Evolutionary conservation across 2,797 vertebrate genomes (phyloP).

Genomic region (Trichosurus vulpecula): DNA sequence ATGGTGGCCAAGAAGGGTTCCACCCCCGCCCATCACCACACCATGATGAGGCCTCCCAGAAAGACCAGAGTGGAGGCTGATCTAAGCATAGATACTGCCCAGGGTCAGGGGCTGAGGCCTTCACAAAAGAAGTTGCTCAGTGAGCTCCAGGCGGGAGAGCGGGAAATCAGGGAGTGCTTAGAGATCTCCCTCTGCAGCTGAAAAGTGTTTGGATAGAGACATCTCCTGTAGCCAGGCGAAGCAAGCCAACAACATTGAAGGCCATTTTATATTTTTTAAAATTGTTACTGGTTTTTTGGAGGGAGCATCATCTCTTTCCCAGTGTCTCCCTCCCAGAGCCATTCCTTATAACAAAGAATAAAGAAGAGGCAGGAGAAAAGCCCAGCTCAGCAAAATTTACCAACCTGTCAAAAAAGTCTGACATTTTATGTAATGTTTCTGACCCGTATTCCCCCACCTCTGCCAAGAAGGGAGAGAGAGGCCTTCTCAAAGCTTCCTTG

Average conservation of each 20-base stretch:
- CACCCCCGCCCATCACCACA: too few relatives aligned
- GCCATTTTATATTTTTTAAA: neutral
- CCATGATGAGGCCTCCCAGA: too few relatives aligned
- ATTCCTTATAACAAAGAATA: neutral
- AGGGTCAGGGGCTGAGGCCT: too few relatives aligned
- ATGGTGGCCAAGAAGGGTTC: too few relatives aligned
- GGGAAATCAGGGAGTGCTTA: too few relatives aligned
- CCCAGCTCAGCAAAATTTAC: too few relatives aligned
- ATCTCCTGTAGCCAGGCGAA: neutral
- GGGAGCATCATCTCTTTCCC: neutral
- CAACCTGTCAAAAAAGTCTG: neutral
- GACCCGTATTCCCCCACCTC: too few relatives aligned
- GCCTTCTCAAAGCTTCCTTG: neutral
- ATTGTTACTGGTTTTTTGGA: neutral
- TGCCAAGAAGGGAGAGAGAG: neutral
- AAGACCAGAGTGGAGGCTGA: too few relatives aligned
- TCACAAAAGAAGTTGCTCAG: too few relatives aligned
- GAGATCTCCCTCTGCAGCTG: too few relatives aligned
- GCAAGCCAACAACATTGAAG: neutral
- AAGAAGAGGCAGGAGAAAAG: neutral
- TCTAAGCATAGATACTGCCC: too few relatives aligned
- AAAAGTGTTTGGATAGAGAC: neutral
- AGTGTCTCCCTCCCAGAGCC: neutral
- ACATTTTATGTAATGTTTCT: neutral
- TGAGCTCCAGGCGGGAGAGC: neutral